Conservation (phyloP, 2,888 invertebrate genomes). For the Opisthograptis luteolata region DNA sequence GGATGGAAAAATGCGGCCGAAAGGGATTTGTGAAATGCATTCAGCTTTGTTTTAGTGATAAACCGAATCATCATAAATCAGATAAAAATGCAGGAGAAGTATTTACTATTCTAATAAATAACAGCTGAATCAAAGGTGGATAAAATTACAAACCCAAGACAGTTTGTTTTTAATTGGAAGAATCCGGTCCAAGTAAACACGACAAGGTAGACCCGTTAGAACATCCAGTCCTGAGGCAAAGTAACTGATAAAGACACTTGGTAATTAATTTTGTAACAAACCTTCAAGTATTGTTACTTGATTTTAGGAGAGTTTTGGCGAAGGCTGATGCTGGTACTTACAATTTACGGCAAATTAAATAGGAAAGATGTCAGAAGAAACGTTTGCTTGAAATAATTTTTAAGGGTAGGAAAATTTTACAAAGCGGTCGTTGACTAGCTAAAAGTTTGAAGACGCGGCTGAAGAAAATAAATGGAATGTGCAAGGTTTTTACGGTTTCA, state of each 20-base stretch:
- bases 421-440: too few species aligned
- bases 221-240: constrained; percentile 55
- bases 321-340: constrained; percentile 28
- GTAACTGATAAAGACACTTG: constrained; percentile 67
- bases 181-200: constrained; percentile 55
- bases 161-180: constrained; percentile 49
- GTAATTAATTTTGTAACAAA: constrained; percentile 73
- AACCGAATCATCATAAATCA: too few species aligned
- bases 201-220: constrained; percentile 48
- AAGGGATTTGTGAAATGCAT: too few species aligned
- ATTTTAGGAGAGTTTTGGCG: constrained; percentile 41
- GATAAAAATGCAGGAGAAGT: too few species aligned
- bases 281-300: constrained; percentile 51
- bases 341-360: not conserved
- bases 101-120: too few species aligned
- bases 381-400: not conserved
- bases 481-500: too few species aligned
- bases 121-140: not conserved
- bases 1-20: too few species aligned
- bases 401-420: not conserved
- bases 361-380: not conserved
- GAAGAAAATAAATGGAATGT: too few species aligned
- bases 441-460: too few species aligned
- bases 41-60: too few species aligned
- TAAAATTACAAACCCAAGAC: constrained; percentile 37